Evolutionary conservation across 2,797 vertebrate species (phyloP).

Genomic region (Rhinogobio ventralis): DNA sequence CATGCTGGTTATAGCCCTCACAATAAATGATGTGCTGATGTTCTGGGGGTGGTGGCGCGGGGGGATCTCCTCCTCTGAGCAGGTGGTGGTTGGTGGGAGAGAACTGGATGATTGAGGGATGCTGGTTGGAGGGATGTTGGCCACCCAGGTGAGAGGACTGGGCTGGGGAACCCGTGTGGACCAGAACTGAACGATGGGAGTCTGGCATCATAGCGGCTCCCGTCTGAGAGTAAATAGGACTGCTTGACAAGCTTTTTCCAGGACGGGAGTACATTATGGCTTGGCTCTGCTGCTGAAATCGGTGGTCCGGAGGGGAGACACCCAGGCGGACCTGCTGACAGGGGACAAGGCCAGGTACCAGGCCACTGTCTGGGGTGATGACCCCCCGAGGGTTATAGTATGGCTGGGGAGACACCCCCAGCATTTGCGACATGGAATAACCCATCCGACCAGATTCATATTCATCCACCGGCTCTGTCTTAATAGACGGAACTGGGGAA

Average conservation of each 20-base stretch:
- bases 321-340: constrained; percentile 89
- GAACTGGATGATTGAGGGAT: constrained; percentile 87
- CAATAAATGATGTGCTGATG: constrained; percentile 92
- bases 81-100: constrained; percentile 90
- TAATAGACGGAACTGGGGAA: constrained; percentile 92
- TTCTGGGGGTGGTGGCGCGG: constrained; percentile 64
- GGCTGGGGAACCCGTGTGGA: constrained; percentile 87
- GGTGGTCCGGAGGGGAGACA: constrained; percentile 83
- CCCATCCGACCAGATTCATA: constrained; percentile 89
- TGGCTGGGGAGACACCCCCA: constrained; percentile 86
- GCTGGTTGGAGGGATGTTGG: constrained; percentile 80
- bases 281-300: constrained; percentile 89
- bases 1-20: constrained; percentile 81
- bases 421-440: constrained; percentile 83
- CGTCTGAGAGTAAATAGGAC: constrained; percentile 85
- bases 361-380: constrained; percentile 84
- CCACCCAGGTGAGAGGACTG: constrained; percentile 76
- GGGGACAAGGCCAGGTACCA: constrained; percentile 86
- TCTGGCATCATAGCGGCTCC: constrained; percentile 81
- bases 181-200: constrained; percentile 91
- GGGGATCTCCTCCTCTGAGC: constrained; percentile 82
- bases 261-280: constrained; percentile 87
- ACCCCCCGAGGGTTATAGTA: constrained; percentile 88
- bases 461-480: constrained; percentile 95
- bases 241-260: constrained; percentile 84